Percentiles rank a stretch among this genome's conserved stretches.
Evolutionary conservation across 2,113 vertebrate species (phyloP).

Genomic region (Silurus glanis): DNA sequence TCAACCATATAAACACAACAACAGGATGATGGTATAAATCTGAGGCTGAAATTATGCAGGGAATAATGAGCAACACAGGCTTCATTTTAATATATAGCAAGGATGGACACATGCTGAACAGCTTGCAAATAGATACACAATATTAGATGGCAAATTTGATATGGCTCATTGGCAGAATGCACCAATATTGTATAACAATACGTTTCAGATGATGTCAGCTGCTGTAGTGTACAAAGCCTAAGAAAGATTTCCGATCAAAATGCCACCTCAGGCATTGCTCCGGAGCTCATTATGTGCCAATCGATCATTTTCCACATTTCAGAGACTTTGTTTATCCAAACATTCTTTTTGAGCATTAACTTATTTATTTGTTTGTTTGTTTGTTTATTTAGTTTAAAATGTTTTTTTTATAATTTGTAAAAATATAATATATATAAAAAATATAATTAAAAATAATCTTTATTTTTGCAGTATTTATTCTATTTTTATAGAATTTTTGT

Average conservation of each 20-base stretch:
- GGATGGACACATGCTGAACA: neutral
- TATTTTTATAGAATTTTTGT: no score
- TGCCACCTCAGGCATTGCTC: neutral
- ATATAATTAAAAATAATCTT: no score
- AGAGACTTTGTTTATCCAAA: neutral
- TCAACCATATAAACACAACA: neutral
- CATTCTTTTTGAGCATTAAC: neutral
- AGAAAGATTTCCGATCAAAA: neutral
- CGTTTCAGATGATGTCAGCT: neutral
- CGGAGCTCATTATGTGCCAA: neutral
- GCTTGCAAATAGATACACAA: neutral
- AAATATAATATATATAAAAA: no score
- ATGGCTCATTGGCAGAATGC: neutral
- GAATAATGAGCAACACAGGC: no score
- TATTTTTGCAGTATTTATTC: no score
- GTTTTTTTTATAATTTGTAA: no score
- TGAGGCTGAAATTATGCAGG: neutral
- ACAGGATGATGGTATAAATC: neutral
- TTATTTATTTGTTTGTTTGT: neutral
- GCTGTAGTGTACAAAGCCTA: neutral
- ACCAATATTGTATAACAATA: no score
- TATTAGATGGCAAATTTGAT: no score
- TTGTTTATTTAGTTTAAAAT: neutral
- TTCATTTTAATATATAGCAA: neutral
- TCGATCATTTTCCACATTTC: neutral